phyloP scores from a whole-genome alignment of 2,797 vertebrate genomes.

The Ctenochaetus hawaiiensis region DNA sequence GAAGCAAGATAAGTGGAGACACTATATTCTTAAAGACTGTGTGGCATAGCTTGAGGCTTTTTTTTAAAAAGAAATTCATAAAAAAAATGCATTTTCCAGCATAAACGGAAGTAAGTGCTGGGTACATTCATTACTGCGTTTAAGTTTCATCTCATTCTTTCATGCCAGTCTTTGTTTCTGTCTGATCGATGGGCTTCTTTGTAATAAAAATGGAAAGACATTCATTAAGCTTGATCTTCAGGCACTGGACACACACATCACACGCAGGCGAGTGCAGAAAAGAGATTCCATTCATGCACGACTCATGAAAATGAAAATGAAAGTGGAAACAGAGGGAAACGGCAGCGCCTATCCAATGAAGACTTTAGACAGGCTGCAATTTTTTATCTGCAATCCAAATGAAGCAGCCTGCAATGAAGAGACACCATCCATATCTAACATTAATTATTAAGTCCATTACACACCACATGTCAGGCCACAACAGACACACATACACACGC shows the following conservation, averaged over 20 bases:
- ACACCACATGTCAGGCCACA: neutral
- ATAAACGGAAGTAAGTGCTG: neutral
- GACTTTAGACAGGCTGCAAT: constrained; percentile 9
- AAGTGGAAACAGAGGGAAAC: constrained; percentile 35
- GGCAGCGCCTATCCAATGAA: constrained; percentile 18
- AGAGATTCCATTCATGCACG: constrained; percentile 30
- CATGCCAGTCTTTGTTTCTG: constrained; percentile 24
- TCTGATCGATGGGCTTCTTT: constrained; percentile 59
- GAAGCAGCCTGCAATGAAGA: constrained; percentile 19
- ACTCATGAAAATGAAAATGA: constrained; percentile 48
- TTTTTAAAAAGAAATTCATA: constrained; percentile 8
- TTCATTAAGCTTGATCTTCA: constrained; percentile 65
- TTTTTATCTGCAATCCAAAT: constrained; percentile 8
- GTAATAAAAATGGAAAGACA: constrained; percentile 65
- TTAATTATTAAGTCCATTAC: constrained; percentile 31
- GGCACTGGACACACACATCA: constrained; percentile 34
- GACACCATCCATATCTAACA: constrained; percentile 31
- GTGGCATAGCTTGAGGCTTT: neutral
- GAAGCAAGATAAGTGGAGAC: neutral
- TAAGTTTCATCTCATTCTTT: constrained; percentile 44
- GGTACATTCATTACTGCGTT: constrained; percentile 19
- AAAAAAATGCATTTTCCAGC: constrained; percentile 7
- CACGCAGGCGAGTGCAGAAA: constrained; percentile 11
- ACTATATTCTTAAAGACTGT: constrained; percentile 4
- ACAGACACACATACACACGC: constrained; percentile 8